A percentile compares a stretch with the other conserved stretches of the same genome.
These are phyloP conservation scores for Heliocidaris erythrogramma DNA, from an alignment of 35 echinoderm and acorn worm genomes.

Conservation along the genomic window DNA sequence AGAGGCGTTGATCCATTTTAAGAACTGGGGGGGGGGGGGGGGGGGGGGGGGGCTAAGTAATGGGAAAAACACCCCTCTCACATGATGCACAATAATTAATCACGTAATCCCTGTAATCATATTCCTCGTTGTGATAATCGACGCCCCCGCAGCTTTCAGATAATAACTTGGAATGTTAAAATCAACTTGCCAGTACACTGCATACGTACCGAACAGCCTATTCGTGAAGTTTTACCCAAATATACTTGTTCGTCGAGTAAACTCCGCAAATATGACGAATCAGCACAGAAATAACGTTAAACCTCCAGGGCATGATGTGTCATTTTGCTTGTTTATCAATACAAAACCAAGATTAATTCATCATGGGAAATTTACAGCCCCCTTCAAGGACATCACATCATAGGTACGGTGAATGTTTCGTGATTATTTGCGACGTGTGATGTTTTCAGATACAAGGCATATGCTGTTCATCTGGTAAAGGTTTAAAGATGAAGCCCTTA, in stretches of 20 bases:
- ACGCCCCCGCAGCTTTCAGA: too few species aligned
- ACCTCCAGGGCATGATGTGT: neutral
- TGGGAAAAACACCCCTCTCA: too few species aligned
- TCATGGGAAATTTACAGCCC: neutral
- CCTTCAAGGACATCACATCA: neutral
- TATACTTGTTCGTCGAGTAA: neutral
- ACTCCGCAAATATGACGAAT: neutral
- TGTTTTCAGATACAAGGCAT: neutral
- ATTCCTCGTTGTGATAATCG: too few species aligned
- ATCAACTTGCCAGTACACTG: too few species aligned
- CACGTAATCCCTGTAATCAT: too few species aligned
- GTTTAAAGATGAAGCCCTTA: neutral
- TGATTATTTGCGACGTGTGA: neutral
- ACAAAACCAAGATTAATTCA: neutral
- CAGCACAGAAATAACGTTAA: neutral
- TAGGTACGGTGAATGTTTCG: neutral
- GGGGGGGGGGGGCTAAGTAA: too few species aligned
- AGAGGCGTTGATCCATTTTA: too few species aligned
- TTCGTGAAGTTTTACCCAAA: neutral
- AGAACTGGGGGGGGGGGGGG: too few species aligned
- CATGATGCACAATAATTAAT: too few species aligned
- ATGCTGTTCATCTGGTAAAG: neutral
- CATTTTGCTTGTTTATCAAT: neutral
- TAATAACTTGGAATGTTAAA: too few species aligned
- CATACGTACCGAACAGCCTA: too few species aligned